A percentile compares a stretch with the other conserved stretches of the same genome.
Conservation (phyloP, 2,797 vertebrate genomes). For the Triplophysa yarkandensis region DNA sequence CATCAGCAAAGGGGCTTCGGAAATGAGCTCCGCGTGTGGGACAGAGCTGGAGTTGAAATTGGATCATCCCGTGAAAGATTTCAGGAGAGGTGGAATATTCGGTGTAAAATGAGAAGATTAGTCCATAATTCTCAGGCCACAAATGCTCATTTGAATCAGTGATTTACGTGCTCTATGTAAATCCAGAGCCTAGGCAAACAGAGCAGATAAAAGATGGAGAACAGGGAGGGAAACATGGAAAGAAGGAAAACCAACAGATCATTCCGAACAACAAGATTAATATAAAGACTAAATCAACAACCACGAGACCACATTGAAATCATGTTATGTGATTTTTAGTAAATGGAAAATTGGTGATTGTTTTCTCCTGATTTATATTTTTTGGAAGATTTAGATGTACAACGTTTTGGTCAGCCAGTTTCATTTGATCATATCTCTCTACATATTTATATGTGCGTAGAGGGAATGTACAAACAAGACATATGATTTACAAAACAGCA, state of each 20-base stretch:
- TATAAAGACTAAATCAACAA: slow-evolving; percentile 50
- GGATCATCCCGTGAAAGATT: slow-evolving; percentile 19
- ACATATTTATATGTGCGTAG: not conserved
- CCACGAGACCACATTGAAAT: slow-evolving; percentile 29
- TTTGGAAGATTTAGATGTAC: not conserved
- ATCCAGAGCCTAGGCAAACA: slow-evolving; percentile 19
- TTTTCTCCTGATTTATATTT: slow-evolving; percentile 37
- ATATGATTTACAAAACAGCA: slow-evolving; percentile 6
- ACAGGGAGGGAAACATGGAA: not conserved
- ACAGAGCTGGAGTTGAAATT: slow-evolving; percentile 23
- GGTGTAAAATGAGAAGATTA: slow-evolving; percentile 1
- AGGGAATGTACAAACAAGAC: not conserved
- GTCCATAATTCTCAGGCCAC: slow-evolving; percentile 27
- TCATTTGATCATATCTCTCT: not conserved
- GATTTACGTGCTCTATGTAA: slow-evolving; percentile 18
- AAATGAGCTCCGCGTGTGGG: slow-evolving; percentile 23
- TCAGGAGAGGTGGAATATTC: slow-evolving; percentile 13
- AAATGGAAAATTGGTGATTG: slow-evolving; percentile 40
- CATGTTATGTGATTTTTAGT: slow-evolving; percentile 42
- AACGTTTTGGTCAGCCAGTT: not conserved
- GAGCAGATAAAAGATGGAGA: slow-evolving; percentile 2
- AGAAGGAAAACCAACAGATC: slow-evolving; percentile 31
- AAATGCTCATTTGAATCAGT: slow-evolving; percentile 17
- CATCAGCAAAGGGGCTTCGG: slow-evolving; percentile 9
- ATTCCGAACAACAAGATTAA: slow-evolving; percentile 38